Conservation (phyloP, 64 coral and sea anemone species). For the Stichodactyla helianthus region DNA sequence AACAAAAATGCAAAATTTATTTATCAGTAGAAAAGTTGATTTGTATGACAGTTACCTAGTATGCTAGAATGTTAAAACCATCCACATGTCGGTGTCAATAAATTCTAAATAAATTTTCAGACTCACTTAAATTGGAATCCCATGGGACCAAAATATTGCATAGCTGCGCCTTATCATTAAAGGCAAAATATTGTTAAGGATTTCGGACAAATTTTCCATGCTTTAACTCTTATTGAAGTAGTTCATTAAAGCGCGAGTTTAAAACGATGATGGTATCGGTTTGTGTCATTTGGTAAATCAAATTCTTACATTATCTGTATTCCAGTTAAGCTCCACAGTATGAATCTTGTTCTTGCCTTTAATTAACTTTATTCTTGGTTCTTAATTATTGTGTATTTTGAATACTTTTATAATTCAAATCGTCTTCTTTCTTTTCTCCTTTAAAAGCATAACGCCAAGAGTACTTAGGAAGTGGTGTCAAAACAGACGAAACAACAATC, state of each 20-base stretch:
- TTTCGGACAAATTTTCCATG: background rate
- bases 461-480: background rate
- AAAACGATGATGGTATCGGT: background rate
- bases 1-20: too few species aligned
- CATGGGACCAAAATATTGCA: too few species aligned
- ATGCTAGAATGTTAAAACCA: too few species aligned
- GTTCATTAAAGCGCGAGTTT: background rate
- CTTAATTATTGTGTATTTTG: background rate
- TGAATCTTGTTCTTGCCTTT: background rate
- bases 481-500: background rate
- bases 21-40: too few species aligned
- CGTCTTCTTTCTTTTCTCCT: background rate
- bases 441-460: slow-evolving; percentile 6
- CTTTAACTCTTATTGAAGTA: background rate
- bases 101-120: too few species aligned
- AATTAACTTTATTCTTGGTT: background rate
- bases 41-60: too few species aligned
- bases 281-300: background rate
- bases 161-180: too few species aligned
- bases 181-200: too few species aligned
- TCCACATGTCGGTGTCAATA: too few species aligned
- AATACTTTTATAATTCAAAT: background rate
- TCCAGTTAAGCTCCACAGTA: background rate
- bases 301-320: slow-evolving; percentile 14
- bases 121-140: too few species aligned